These are phyloP conservation scores for human (Homo sapiens) DNA, from an alignment of 2,113 vertebrate genomes.

Conservation along the genomic window DNA sequence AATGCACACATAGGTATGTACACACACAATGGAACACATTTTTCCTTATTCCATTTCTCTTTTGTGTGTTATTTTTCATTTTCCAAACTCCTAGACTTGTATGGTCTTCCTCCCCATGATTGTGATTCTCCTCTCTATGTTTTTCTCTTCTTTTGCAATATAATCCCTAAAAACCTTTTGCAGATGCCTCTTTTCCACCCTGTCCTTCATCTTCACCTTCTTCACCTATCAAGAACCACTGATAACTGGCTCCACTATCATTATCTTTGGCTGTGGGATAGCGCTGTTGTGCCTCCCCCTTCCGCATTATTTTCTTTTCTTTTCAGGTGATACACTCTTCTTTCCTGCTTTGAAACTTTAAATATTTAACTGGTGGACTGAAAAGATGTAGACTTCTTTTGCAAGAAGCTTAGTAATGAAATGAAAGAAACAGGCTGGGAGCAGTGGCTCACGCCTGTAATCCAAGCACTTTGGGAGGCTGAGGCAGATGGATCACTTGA, in stretches of 20 bases:
- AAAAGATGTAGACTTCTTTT: conserved; percentile 3
- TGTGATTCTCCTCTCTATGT: background rate
- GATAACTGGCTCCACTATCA: background rate
- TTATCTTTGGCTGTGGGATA: background rate
- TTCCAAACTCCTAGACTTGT: background rate
- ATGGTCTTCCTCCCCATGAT: background rate
- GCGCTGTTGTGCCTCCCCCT: background rate
- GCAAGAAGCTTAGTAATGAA: background rate
- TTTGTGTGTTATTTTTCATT: background rate
- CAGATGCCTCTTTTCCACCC: background rate
- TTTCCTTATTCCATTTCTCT: background rate
- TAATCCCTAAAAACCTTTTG: background rate
- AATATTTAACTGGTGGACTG: background rate
- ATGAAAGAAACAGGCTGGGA: background rate
- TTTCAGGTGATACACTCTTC: background rate
- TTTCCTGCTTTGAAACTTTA: background rate
- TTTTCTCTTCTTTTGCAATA: background rate
- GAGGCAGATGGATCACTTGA: no score
- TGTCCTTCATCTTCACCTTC: background rate
- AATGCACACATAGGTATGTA: background rate
- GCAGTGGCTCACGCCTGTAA: no score
- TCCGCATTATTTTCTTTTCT: background rate
- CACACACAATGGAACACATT: background rate
- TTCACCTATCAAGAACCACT: background rate
- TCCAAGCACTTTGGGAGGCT: no score